phyloP scores from a whole-genome alignment of 2,888 invertebrate species.

The Parascotia fuliginaria region DNA sequence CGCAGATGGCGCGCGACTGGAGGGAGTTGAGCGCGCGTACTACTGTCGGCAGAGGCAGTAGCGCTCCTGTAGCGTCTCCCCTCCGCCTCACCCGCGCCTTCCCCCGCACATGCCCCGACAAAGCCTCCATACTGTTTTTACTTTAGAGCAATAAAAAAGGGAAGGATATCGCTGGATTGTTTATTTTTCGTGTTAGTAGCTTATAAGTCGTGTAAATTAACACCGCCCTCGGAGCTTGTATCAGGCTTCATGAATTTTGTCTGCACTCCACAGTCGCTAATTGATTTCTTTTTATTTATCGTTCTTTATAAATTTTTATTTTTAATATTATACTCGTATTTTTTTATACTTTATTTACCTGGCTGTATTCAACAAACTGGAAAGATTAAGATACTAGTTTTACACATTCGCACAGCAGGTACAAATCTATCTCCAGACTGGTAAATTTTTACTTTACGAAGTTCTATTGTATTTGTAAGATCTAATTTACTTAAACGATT shows the following conservation, averaged over 20 bases:
- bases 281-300: conserved; percentile 53
- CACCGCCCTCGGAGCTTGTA: conserved; percentile 66
- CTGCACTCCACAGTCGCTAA: conserved; percentile 62
- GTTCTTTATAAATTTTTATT: conserved; percentile 5
- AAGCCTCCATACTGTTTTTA: conserved; percentile 78
- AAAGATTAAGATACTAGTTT: too few species aligned
- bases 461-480: too few species aligned
- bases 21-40: conserved; percentile 81
- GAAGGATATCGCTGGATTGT: conserved; percentile 79
- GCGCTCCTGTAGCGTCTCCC: conserved; percentile 76
- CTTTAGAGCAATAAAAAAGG: conserved; percentile 81
- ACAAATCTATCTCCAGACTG: too few species aligned
- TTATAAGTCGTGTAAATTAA: conserved; percentile 82
- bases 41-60: conserved; percentile 81
- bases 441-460: too few species aligned
- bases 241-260: conserved; percentile 67
- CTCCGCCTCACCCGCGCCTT: conserved; percentile 38
- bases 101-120: conserved; percentile 46
- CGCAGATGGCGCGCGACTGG: conserved; percentile 76
- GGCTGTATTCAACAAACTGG: too few species aligned
- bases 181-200: conserved; percentile 84
- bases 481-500: too few species aligned
- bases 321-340: conserved; percentile 1
- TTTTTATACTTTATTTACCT: too few species aligned
- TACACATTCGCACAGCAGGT: too few species aligned